Evolutionary conservation across 1,140 invertebrate genomes (phyloP).

Genomic region (Idris sp.): DNA sequence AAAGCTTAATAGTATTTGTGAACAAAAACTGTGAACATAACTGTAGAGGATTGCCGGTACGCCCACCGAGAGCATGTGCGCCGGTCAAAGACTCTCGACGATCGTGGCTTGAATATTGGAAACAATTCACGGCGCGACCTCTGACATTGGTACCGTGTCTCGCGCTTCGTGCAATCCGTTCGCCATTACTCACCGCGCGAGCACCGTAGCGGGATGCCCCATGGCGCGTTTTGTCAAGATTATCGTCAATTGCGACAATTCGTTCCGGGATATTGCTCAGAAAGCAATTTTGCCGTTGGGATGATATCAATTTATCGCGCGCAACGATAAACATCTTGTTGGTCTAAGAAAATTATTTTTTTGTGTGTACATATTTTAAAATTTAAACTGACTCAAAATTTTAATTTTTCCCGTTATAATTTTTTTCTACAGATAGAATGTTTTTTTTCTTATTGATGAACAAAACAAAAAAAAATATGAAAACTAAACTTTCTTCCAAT

Average conservation of each 20-base stretch:
- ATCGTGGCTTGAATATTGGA: conserved; percentile 50
- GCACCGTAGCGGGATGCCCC: conserved; percentile 27
- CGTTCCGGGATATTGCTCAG: conserved; percentile 46
- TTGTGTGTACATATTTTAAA: too few relatives aligned
- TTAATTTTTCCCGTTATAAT: too few relatives aligned
- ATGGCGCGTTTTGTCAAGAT: conserved; percentile 47
- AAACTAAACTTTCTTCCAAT: too few relatives aligned
- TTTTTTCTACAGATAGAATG: too few relatives aligned
- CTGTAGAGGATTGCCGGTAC: conserved; percentile 25
- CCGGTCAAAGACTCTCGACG: conserved; percentile 27
- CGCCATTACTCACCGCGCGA: conserved; percentile 47
- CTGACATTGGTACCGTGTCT: conserved; percentile 56
- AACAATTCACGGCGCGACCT: conserved; percentile 53
- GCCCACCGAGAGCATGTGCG: conserved; percentile 29
- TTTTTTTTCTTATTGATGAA: too few relatives aligned
- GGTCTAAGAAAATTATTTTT: conserved; percentile 22
- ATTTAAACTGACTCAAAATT: too few relatives aligned
- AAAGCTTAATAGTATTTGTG: conserved; percentile 18
- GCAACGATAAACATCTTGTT: conserved; percentile 26
- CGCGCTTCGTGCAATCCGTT: conserved; percentile 45
- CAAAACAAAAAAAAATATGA: too few relatives aligned
- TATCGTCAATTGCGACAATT: conserved; percentile 55
- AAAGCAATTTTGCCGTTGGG: conserved; percentile 36
- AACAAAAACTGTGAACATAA: conserved; percentile 30
- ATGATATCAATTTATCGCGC: conserved; percentile 47